Evolutionary conservation across 2,888 invertebrate genomes (phyloP), one percentile per base, ranked within the genome.

Genomic region (Mimumesa dahlbomi): DNA sequence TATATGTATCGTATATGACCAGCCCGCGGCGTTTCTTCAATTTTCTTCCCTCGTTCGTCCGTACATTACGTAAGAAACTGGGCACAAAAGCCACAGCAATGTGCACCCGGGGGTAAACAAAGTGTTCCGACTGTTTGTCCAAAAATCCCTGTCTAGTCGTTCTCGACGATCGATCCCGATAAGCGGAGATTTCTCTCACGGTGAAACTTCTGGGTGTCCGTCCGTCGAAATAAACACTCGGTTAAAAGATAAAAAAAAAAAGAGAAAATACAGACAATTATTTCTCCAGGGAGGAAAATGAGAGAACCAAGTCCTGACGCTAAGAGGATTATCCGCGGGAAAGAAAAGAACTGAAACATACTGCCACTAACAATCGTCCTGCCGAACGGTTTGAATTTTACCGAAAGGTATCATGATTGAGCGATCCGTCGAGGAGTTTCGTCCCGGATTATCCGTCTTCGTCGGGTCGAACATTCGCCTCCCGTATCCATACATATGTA

Each of bases 401-500:
- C 6, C 53, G 54, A 1, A 29, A 14, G 22, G 14, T 50, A 54
- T 40, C 38, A 45, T 53, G 66, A 62, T 70, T 52, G 66, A 66
- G 43, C 61, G 61, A 61, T 57, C 56, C 56, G 57, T 36, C 66
- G 19, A 11, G 11, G 42, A 6, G n/a, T 6, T 13, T 18, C 36
- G 49, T 29, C 38, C 16, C 25, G 56, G 46, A 66, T 61, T 70
- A 70, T 70, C 54, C 66, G 50, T 70, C 70, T 66, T 61, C 61
- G 50, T 66, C 25, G 54, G 19, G 13, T 31, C 31, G 14, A 40
- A 50, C 52, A 49, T 7, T 19, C 38, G 43, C 45, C 29, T 58
- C 29, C 46, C 52, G 34, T n/a, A 40, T 46, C 43, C 50, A 59
- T 77, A 71, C 75, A 76, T 72, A 73, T 73, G 73, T 75, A 77